phyloP scores from a whole-genome alignment of 2,888 invertebrate species.

The Zaprionus bogoriensis region DNA sequence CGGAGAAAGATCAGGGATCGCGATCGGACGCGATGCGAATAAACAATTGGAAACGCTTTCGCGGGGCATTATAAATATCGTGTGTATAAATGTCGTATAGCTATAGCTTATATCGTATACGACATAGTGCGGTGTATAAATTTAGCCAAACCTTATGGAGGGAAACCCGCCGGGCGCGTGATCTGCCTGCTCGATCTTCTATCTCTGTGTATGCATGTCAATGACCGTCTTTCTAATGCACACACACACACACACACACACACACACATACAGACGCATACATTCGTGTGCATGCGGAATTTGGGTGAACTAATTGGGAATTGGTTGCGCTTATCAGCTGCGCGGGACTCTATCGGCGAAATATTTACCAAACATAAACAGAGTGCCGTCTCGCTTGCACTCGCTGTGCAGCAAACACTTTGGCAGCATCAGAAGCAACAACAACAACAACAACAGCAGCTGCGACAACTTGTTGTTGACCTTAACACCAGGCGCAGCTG shows the following conservation, averaged over 20 bases:
- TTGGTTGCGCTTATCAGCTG: constrained; percentile 36
- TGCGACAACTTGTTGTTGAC: constrained; percentile 61
- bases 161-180: constrained; percentile 64
- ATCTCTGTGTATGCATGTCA: constrained; percentile 58
- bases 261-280: background rate
- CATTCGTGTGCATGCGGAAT: constrained; percentile 11
- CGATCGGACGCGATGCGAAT: constrained; percentile 14
- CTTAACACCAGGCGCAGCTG: constrained; percentile 48
- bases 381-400: constrained; percentile 8
- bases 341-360: constrained; percentile 33
- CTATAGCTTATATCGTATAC: background rate
- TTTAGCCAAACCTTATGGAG: constrained; percentile 25
- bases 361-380: constrained; percentile 46
- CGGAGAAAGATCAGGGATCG: background rate
- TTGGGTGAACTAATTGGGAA: constrained; percentile 25
- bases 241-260: background rate
- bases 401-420: constrained; percentile 35
- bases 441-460: no score
- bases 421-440: no score
- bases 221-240: constrained; percentile 47
- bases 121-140: background rate
- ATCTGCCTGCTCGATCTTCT: constrained; percentile 47
- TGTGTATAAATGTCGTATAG: constrained; percentile 14
- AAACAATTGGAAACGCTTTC: constrained; percentile 19
- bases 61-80: background rate